phyloP scores from a whole-genome alignment of 2,797 vertebrate species.

The Notolepis coatsorum region DNA sequence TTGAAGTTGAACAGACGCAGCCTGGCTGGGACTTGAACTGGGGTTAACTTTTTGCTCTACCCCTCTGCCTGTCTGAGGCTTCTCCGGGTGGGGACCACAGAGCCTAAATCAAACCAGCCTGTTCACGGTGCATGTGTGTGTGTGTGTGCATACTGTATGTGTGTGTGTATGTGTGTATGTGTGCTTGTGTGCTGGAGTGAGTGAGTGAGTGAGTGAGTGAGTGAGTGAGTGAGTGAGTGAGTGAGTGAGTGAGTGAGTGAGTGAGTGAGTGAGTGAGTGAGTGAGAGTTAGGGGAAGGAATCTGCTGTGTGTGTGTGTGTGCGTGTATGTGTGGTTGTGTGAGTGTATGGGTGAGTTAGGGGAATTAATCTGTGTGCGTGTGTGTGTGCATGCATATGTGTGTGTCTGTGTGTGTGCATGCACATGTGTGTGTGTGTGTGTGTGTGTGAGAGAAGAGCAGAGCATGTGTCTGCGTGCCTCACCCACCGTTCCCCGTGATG shows the following conservation, averaged over 20 bases:
- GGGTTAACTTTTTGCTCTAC: constrained; percentile 59
- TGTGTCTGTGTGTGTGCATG: not conserved
- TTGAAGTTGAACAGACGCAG: constrained; percentile 76
- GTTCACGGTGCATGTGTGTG: constrained; percentile 41
- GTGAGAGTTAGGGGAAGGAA: not conserved
- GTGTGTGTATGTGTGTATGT: constrained; percentile 27
- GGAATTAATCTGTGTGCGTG: not conserved
- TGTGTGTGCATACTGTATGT: constrained; percentile 48
- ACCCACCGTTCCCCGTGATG: constrained; percentile 51
- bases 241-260: not conserved
- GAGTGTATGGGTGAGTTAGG: constrained; percentile 1
- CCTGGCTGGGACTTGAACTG: constrained; percentile 54
- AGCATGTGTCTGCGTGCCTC: constrained; percentile 25
- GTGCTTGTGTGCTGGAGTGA: constrained; percentile 7
- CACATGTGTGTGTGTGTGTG: constrained; percentile 23
- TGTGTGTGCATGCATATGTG: too few species aligned
- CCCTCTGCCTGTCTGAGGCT: constrained; percentile 64
- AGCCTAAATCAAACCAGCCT: constrained; percentile 77
- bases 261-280: not conserved
- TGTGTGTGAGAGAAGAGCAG: constrained; percentile 16
- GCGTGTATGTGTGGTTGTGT: constrained; percentile 26
- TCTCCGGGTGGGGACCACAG: constrained; percentile 60
- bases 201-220: not conserved
- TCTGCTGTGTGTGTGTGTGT: constrained; percentile 16
- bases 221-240: not conserved